Evolutionary conservation across 2,113 vertebrate genomes (phyloP), one percentile per base, ranked within the genome.

Genomic region (Electrona antarctica): DNA sequence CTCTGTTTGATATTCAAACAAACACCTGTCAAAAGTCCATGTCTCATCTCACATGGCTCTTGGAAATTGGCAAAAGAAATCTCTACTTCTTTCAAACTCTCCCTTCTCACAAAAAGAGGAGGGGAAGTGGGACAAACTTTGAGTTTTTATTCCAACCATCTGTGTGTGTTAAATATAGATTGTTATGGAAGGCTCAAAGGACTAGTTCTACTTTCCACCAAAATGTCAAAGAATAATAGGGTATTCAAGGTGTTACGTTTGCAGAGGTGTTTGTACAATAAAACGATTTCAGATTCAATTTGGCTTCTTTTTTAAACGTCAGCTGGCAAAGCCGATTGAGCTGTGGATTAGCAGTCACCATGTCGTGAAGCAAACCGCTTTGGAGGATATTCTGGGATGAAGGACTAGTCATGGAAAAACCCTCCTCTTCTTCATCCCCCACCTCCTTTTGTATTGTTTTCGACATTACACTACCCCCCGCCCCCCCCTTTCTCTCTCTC

Each of bases 1-100:
- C 66, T 79, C 82, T 86, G 86, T 89, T 90, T 87, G 85, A 88
- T 92, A 89, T 91, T 92, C 87, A 92, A 92, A 92, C 89, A 93
- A 91, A 92, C 90, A 91, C 90, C 88, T 90, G 89, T 91, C 90
- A 92, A 74, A 90, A 81, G 76, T 77, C 83, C 79, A 78, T 84
- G 85, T 90, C 86, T 90, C 87, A 89, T 87, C 83, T 89, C 86
- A 73, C 83, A 84, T 56, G 64, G 79, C 77, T 87, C 76, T 85
- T 89, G 87, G 87, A 90, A 89, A 87, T 74, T 87, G 88, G 85
- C 83, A 88, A 82, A 87, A 45, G 3, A 49, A 85, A 79, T 70
- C 57, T 84, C 58, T 59, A 86, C 81, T 77, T 82, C 79, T 84
- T 84, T 71, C 33, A 6, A 41, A 41, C 33, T 41, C 67, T 78